A percentile compares a stretch with the other conserved stretches of the same genome.
phyloP scores from a whole-genome alignment of 2,797 vertebrate genomes.

The Mustela erminea region DNA sequence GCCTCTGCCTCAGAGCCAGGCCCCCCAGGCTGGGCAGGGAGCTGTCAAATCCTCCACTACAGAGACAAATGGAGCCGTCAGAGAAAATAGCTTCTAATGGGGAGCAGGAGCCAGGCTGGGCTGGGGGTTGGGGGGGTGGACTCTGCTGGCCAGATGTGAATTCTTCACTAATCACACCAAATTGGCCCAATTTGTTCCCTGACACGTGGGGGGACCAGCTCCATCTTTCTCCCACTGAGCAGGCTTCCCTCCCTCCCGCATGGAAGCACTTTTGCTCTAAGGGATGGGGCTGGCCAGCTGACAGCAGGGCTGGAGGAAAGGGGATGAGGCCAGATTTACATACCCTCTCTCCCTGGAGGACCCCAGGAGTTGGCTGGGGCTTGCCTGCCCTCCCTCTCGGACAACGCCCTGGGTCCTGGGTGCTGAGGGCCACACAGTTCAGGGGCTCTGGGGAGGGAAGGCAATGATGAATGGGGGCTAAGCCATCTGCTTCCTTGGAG shows the following conservation, averaged over 20 bases:
- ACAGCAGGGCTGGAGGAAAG: neutral
- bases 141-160: conserved; percentile 93
- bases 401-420: neutral
- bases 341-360: neutral
- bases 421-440: neutral
- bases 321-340: neutral
- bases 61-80: conserved; percentile 98
- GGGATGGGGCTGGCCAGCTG: conserved; percentile 62
- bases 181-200: conserved; percentile 94
- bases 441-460: neutral
- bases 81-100: conserved; percentile 97
- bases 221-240: conserved; percentile 74
- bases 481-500: neutral
- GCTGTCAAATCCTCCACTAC: conserved; percentile 93
- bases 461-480: neutral
- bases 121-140: conserved; percentile 80
- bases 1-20: conserved; percentile 90
- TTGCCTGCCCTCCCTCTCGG: neutral
- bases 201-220: conserved; percentile 80
- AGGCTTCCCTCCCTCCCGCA: conserved; percentile 69
- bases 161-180: conserved; percentile 94
- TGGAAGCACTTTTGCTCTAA: conserved; percentile 87
- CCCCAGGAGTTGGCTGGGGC: conserved; percentile 8
- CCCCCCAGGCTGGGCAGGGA: conserved; percentile 91
- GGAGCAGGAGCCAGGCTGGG: conserved; percentile 88